Evolutionary conservation across 2,888 invertebrate genomes (phyloP).

Genomic region (Platycheirus albimanus): DNA sequence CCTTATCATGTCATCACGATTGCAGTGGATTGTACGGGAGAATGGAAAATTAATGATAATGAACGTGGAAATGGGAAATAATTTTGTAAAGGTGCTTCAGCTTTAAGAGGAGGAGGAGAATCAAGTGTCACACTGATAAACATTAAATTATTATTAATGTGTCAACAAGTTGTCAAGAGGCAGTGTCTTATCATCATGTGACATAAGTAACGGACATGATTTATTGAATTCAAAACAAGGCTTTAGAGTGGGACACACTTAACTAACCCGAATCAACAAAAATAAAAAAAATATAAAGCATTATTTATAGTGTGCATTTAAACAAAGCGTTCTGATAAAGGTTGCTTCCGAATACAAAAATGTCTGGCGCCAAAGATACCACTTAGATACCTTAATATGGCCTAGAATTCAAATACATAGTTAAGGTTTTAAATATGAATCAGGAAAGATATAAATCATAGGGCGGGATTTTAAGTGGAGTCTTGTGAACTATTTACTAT

Average conservation of each 20-base stretch:
- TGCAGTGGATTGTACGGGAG: constrained; percentile 45
- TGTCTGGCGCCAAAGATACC: constrained; percentile 22
- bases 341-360: constrained; percentile 17
- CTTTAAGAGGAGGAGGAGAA: neutral
- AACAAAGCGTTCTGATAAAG: constrained; percentile 7
- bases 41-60: neutral
- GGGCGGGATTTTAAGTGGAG: neutral
- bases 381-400: constrained; percentile 6
- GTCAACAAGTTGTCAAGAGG: constrained; percentile 29
- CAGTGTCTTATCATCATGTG: neutral
- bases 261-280: neutral
- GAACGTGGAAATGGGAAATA: neutral
- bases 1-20: constrained; percentile 50
- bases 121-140: constrained; percentile 2
- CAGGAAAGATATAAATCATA: constrained; percentile 15
- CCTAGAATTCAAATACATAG: neutral
- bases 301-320: too few species aligned
- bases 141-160: constrained; percentile 24
- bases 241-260: too few species aligned
- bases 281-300: constrained; percentile 5
- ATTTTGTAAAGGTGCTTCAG: neutral
- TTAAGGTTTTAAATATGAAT: neutral
- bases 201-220: constrained; percentile 17
- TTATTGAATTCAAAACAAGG: constrained; percentile 3
- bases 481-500: neutral